phyloP scores from a whole-genome alignment of 2,113 vertebrate genomes.

The Plecotus auritus region DNA sequence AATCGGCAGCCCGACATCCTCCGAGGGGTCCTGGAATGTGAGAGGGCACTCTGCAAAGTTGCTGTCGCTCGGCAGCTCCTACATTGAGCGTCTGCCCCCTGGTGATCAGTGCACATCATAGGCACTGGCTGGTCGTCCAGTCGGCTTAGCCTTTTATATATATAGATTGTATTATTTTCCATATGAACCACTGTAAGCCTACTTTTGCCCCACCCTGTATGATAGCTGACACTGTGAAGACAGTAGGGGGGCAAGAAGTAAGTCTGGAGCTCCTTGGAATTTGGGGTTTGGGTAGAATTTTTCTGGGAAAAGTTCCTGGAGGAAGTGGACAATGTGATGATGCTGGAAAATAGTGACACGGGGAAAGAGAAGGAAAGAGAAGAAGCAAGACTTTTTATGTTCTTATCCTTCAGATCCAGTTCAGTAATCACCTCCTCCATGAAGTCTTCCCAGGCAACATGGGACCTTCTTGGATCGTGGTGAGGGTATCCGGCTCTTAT shows the following conservation, averaged over 20 bases:
- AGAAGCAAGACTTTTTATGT: background rate
- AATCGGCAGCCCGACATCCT: too few species aligned
- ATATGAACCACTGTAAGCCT: background rate
- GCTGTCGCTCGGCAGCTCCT: too few species aligned
- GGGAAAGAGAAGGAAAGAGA: background rate
- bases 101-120: too few species aligned
- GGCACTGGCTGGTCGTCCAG: too few species aligned
- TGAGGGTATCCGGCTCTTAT: too few species aligned
- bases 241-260: background rate
- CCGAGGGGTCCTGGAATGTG: too few species aligned
- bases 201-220: background rate
- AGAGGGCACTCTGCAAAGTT: too few species aligned
- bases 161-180: background rate
- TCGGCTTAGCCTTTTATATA: too few species aligned
- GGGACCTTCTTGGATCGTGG: background rate
- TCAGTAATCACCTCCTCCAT: background rate
- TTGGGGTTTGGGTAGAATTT: background rate
- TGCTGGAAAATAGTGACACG: background rate
- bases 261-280: background rate
- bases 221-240: background rate
- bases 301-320: background rate
- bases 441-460: background rate
- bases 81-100: too few species aligned
- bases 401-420: background rate
- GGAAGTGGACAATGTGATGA: background rate